Base-by-base conservation (phyloP, 1,140 invertebrate species). In the Drosophila pandora region DNA sequence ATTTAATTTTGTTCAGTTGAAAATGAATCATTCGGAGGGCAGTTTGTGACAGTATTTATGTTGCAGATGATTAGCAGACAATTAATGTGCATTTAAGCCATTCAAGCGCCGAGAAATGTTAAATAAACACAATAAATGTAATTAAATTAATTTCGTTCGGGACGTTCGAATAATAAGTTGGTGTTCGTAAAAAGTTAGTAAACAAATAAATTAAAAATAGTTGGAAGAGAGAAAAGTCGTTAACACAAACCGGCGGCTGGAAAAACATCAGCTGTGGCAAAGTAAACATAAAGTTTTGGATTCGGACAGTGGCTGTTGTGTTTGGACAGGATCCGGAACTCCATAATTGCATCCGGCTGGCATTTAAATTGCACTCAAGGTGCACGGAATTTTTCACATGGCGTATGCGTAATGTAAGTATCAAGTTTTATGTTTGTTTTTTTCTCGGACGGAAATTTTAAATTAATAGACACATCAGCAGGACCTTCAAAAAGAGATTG, bases 221-320 rank as follows among this genome's bases (percentile, higher is more conserved):
- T 82, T 74, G 76, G 76, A 69, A 30, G 45, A 64, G 76, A 76
- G 81, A 77, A 85, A 84, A 80, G 41, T 56, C 54, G 63, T 28
- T 45, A 74, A 78, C 74, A 67, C 53, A 68, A 10, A 9, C 48
- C 53, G 56, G 39, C 57, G 49, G 59, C 60, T 61, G 47, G 63
- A 67, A 67, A 64, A 72, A 10, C 65, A 70, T 55, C 81, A 85
- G 81, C 81, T 85, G 81, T 68, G 68, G 83, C 77, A 85, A 85
- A 85, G 72, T 79, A 85, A 85, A 85, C 82, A 85, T 70, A 74
- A 85, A 85, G 76, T 85, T 73, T 65, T 53, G 54, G 21, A 48
- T 37, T 49, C 48, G 59, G 41, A 45, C 43, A 47, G 55, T 57
- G 54, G 52, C 54, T 64, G 41, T 43, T 43, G 34, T 37, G 41